These are phyloP conservation scores for Fragum fragum DNA, from an alignment of 2,888 invertebrate species.

Conservation along the genomic window DNA sequence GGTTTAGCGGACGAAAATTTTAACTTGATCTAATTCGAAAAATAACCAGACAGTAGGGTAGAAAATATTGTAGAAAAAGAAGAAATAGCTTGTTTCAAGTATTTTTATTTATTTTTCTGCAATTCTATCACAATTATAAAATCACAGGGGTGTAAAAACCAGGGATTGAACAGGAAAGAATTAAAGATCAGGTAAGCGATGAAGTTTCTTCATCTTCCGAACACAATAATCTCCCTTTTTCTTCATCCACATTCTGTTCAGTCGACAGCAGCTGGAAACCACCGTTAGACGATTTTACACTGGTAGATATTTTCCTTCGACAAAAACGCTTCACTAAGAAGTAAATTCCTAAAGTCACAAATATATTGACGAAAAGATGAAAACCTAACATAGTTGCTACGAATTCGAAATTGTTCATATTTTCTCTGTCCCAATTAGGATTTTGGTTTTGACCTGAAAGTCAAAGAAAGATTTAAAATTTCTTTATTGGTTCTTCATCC, in stretches of 20 bases:
- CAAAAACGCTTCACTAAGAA: background rate
- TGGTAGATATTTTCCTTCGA: background rate
- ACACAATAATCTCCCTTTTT: conserved; percentile 1
- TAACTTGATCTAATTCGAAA: too few species aligned
- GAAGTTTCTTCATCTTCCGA: conserved; percentile 12
- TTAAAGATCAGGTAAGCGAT: background rate
- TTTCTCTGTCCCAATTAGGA: background rate
- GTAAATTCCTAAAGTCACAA: background rate
- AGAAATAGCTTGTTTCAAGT: too few species aligned
- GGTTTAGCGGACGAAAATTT: too few species aligned
- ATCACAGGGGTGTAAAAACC: too few species aligned
- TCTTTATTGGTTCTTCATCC: too few species aligned
- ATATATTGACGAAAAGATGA: background rate
- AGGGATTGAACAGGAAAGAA: too few species aligned
- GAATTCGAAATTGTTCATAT: conserved; percentile 5
- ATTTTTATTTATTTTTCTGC: too few species aligned
- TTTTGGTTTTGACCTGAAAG: background rate
- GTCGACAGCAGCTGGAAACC: background rate
- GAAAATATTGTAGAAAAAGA: too few species aligned
- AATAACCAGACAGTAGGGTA: too few species aligned
- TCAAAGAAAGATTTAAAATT: too few species aligned
- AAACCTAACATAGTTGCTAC: background rate
- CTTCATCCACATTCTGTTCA: background rate
- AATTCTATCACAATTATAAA: too few species aligned
- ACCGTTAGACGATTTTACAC: background rate